Base-by-base conservation (phyloP, 2,797 vertebrate species). In the Microctenopoma lineatum region DNA sequence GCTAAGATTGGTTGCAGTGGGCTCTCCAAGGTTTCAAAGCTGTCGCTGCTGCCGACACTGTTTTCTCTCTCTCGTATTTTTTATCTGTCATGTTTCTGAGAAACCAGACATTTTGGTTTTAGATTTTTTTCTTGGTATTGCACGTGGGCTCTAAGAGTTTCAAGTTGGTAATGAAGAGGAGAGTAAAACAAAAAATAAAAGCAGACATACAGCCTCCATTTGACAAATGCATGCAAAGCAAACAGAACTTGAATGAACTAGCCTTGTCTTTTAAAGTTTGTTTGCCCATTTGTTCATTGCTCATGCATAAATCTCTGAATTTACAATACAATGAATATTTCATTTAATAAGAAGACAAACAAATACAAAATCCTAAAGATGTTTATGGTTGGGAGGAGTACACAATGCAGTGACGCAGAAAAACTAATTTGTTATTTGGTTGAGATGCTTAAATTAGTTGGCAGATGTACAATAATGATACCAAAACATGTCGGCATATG, bases 81-180 rank as follows among this genome's bases (percentile, higher is more conserved):
- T 90, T 80, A 87, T 84, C 80, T 72, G 84, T 86, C 88, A 81
- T 87, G 79, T 89, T 84, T 81, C 70, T 66, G 67, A 87, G 78
- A 85, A 64, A 79, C 72, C 79, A 73, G 75, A 84, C 75, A 56
- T 79, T 62, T 87, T 71, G 63, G 76, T 78, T 79, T 85, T 75
- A 69, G 54, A 27, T 79, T 80, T 79, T 80, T 59, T 59, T 51
- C 42, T 36, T 16, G 4, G 53, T 32, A 66, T 78, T 71, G 72
- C 73, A 69, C 53, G 75, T 59, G 59, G 73, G 79, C 51, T 68
- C 53, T 8, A 57, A 64, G 68, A 75, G 70, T 45, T 72, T 56
- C 15, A 38, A 75, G 68, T 42, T 60, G 66, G 39, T 68, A 45
- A 44, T 9, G 47, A 58, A 72, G 75, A 77, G 59, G 60, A 58